phyloP scores from a whole-genome alignment of 30 jellyfish, hydroid and myxozoan genomes.

The Cassiopea xamachana region DNA sequence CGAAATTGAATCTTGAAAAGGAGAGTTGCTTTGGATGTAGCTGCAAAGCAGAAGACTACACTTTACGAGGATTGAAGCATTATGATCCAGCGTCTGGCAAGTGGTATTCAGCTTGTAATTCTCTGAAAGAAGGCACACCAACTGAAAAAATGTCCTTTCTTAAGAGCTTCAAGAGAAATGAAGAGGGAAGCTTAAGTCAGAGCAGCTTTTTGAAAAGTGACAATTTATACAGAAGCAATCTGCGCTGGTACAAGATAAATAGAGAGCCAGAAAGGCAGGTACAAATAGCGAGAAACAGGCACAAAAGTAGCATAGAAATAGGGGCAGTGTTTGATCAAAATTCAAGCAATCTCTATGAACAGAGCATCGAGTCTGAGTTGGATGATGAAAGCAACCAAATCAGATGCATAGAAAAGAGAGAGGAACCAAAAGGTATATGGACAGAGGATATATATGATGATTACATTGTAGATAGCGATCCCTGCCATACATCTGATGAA shows the following conservation, averaged over 20 bases:
- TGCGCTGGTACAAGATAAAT: slow-evolving; percentile 27
- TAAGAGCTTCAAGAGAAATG: slow-evolving; percentile 23
- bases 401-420: not conserved
- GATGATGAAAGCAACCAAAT: not conserved
- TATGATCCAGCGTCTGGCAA: slow-evolving; percentile 64
- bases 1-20: not conserved
- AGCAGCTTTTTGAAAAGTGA: not conserved
- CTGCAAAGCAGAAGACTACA: not conserved
- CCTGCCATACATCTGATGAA: slow-evolving; percentile 34
- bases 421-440: slow-evolving; percentile 42
- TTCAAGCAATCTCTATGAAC: slow-evolving; percentile 1
- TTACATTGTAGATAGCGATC: slow-evolving; percentile 36
- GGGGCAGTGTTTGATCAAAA: slow-evolving; percentile 8
- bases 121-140: slow-evolving; percentile 18
- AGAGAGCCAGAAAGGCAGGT: not conserved
- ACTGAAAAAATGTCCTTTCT: slow-evolving; percentile 28
- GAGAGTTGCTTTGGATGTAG: not conserved
- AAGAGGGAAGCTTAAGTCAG: not conserved
- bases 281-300: slow-evolving; percentile 8
- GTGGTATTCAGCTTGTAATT: slow-evolving; percentile 56
- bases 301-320: slow-evolving; percentile 11
- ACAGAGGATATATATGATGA: slow-evolving; percentile 37
- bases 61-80: slow-evolving; percentile 50
- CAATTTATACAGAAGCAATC: not conserved
- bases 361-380: not conserved